Evolutionary conservation across 2,113 vertebrate genomes (phyloP), one percentile per base, ranked within the genome.

Genomic region (Platycercus adscitus): DNA sequence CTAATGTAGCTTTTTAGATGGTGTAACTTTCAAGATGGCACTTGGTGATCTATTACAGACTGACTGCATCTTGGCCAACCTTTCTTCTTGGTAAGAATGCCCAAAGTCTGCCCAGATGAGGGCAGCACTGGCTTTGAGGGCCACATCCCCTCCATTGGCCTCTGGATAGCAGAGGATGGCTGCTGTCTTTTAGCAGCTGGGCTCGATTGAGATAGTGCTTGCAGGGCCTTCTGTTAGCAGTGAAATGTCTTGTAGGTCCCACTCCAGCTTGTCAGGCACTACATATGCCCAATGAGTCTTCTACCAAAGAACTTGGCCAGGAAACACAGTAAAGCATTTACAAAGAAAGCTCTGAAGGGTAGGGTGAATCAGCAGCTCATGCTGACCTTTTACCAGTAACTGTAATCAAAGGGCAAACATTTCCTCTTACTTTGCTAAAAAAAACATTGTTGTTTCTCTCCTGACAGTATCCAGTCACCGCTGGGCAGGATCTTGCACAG

Each of bases 1-100:
- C 69, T 33, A 55, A 17, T 1, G 26, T 4, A 63, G 58, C 21
- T 46, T 66, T 68, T 91, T 37, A 7, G 55, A 61, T 88, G 93
- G 61, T 70, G 17, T 61, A 33, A 63, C 82, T 73, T 71, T 83
- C 70, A 60, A 75, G 93, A 24, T 93, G 95, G 95, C 95, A 97
- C 94, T 97, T 97, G 11, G 95, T 95, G 95, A 96, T 86, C 81
- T 87, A 4, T 68, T 65, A 21, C 28, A 81, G 81, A 18, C 43
- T 60, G 84, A 35, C 81, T 81, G 90, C 49, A 65, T 93, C 86
- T 69, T 61, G 81, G 56, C 31, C 60, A 41, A 10, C n/a, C 29
- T 82, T 78, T 70, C 68, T 81, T 73, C 70, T 19, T 29, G 35
- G 49, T 69, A 49, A 13, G 37, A 25, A 33, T 33, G 66, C 28